Evolutionary conservation across 1,140 invertebrate genomes (phyloP), one percentile per base, ranked within the genome.

Genomic region (Arion vulgaris): DNA sequence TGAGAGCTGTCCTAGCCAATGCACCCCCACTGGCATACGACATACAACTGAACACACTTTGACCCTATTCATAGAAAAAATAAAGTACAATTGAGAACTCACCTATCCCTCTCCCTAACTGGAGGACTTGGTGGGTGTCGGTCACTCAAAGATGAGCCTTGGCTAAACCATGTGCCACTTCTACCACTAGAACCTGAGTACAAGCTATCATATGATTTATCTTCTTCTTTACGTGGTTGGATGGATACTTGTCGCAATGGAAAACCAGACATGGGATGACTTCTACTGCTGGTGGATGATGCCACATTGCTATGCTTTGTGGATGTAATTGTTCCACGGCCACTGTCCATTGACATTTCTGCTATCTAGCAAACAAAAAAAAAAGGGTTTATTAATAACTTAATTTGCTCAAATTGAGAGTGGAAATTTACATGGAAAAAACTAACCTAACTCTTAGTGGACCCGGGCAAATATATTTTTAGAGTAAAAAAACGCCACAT

Each of bases 321-420:
- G 19, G 91, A 91, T 41, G 89, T 86, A 85, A 92, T 88, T 19
- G 92, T 92, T 53, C 90, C 91, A 34, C 88, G 86, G 36, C 92
- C 92, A 88, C 92, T 92, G 85, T 92, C 92, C 45, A 92, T 90
- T 0, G 92, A 92, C 53, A 89, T 88, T 81, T 92, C 90, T 28
- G 84, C 82, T 41, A 84, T 84, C 84, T 88, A 86, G 17, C 26
- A 66, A 28, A 39, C 32, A 57, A 4, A 57, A n/a, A 66, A 28
- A 39, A 32, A 57, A 4, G 23, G 19, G 9, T 57, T 23, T 57
- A 57, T n/a, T 57, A 15, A 9, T 57, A 4, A 57, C 2, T 57
- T 57, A 57, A 57, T 4, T 11, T 19, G 53, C 26, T 15, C 23
- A 15, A n/a, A 4, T 23, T 11, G 17, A 57, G 53, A 19, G 9